These are phyloP conservation scores for Platypus cylindrus DNA, from an alignment of 2,888 invertebrate species.

Conservation along the genomic window DNA sequence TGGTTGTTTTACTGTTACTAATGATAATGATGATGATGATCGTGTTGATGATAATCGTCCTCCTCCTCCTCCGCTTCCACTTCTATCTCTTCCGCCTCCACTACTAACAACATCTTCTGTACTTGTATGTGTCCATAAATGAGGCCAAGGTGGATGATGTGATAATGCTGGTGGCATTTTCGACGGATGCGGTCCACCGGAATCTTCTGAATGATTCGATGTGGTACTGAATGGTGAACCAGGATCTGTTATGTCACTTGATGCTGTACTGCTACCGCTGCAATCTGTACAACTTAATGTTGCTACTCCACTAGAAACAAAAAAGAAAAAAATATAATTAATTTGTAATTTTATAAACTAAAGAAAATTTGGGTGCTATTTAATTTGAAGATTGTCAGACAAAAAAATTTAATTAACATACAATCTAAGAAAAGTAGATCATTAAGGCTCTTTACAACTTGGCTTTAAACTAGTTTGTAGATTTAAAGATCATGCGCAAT, in stretches of 20 bases:
- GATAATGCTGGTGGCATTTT: constrained; percentile 32
- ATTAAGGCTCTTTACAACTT: no score
- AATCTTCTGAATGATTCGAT: constrained; percentile 38
- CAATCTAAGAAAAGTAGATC: no score
- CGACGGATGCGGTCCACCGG: constrained; percentile 26
- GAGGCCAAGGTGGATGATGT: constrained; percentile 26
- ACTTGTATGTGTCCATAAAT: constrained; percentile 20
- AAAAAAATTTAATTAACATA: no score
- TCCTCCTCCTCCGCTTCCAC: no score
- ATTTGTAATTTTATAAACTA: background rate
- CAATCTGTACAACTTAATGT: constrained; percentile 65
- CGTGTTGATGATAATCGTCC: no score
- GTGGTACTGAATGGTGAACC: constrained; percentile 71
- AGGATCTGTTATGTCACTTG: constrained; percentile 76
- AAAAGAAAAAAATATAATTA: constrained; percentile 6
- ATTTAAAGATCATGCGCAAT: no score
- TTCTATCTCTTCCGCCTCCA: no score
- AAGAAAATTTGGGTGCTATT: background rate
- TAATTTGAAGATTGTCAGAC: no score
- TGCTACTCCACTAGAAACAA: constrained; percentile 66
- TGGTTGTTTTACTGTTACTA: constrained; percentile 18
- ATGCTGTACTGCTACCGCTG: constrained; percentile 42
- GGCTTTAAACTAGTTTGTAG: no score
- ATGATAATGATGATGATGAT: no score
- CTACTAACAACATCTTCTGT: constrained; percentile 1